Conservation (phyloP, 2,113 vertebrate species). For the Siniperca chuatsi region DNA sequence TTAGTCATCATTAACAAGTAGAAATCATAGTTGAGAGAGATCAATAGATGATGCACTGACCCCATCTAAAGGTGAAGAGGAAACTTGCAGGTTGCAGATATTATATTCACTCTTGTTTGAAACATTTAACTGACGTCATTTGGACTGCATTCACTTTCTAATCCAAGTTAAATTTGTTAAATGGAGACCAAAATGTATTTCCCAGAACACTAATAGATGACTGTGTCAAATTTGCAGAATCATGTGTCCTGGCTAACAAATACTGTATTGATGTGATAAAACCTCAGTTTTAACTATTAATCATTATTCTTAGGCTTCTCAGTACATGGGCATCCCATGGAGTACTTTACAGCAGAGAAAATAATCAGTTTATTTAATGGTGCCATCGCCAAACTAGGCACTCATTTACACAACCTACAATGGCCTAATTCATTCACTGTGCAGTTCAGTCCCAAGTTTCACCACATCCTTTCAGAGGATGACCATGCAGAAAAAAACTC, state of each 20-base stretch:
- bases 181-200: background rate
- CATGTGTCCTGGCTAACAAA: constrained; percentile 20
- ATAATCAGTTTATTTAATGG: constrained; percentile 46
- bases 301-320: background rate
- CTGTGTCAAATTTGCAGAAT: background rate
- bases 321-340: constrained; percentile 20
- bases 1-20: background rate
- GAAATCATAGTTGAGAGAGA: background rate
- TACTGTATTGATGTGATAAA: constrained; percentile 8
- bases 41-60: constrained; percentile 31
- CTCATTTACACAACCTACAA: constrained; percentile 68
- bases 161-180: background rate
- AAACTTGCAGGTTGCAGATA: constrained; percentile 14
- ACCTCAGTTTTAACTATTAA: background rate
- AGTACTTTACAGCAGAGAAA: constrained; percentile 10
- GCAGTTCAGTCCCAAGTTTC: constrained; percentile 17
- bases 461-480: constrained; percentile 45
- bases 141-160: background rate
- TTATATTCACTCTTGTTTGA: background rate
- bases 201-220: background rate
- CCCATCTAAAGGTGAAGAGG: constrained; percentile 64
- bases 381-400: constrained; percentile 64
- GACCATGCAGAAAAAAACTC: background rate
- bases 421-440: constrained; percentile 60
- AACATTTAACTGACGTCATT: background rate